Evolutionary conservation across 2,888 invertebrate species (phyloP).

Genomic region (Melinaea marsaeus): DNA sequence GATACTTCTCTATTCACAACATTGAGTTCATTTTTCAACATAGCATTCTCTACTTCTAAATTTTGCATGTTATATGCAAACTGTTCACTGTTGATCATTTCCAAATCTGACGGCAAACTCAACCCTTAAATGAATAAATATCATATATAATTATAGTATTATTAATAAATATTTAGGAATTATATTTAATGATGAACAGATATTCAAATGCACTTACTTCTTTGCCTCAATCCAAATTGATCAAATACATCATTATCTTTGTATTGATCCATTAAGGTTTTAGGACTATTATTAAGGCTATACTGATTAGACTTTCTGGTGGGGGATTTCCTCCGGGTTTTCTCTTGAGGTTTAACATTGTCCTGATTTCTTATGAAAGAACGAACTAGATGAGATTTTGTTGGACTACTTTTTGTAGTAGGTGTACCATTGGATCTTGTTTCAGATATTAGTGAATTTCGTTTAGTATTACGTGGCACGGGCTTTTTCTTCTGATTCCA

Average conservation of each 20-base stretch:
- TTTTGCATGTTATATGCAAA: conserved; percentile 56
- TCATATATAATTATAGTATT: background rate
- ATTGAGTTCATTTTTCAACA: conserved; percentile 70
- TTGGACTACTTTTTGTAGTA: conserved; percentile 9
- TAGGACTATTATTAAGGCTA: conserved; percentile 50
- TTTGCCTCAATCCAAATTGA: conserved; percentile 44
- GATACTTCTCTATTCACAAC: conserved; percentile 62
- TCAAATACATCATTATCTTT: conserved; percentile 39
- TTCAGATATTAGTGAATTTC: conserved; percentile 42
- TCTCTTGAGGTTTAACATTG: conserved; percentile 28
- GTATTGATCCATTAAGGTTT: conserved; percentile 49
- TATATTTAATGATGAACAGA: background rate
- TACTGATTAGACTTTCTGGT: conserved; percentile 40
- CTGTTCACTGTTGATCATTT: conserved; percentile 42
- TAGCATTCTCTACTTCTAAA: conserved; percentile 66
- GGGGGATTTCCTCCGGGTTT: conserved; percentile 34
- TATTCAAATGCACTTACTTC: conserved; percentile 47
- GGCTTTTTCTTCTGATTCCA: conserved; percentile 44
- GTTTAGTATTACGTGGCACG: conserved; percentile 40
- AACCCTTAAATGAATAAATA: conserved; percentile 44
- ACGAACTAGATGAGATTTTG: conserved; percentile 32
- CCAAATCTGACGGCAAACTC: conserved; percentile 57
- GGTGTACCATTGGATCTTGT: conserved; percentile 39
- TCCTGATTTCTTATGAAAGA: conserved; percentile 40
- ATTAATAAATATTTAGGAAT: background rate